Conservation (phyloP, 1,140 invertebrate genomes). For the Scaptomyza montana region DNA sequence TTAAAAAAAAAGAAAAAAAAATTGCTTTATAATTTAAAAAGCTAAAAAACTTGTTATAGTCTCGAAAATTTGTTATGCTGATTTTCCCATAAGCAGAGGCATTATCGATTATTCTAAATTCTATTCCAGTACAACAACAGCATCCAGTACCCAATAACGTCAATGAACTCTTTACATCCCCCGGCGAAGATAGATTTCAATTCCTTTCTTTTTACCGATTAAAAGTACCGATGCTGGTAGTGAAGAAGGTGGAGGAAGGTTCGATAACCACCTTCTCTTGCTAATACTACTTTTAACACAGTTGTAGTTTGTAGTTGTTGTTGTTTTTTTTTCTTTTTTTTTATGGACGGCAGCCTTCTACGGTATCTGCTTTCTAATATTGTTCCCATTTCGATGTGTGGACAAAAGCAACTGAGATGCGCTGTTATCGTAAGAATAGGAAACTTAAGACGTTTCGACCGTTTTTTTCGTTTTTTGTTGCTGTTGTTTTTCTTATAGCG, state of each 20-base stretch:
- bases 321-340: not conserved
- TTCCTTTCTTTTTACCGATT: conserved; percentile 1
- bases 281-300: not conserved
- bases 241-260: not conserved
- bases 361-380: conserved; percentile 60
- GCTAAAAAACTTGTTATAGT: too few relatives aligned
- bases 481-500: conserved; percentile 53
- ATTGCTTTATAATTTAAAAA: too few relatives aligned
- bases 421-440: conserved; percentile 43
- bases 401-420: conserved; percentile 34
- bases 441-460: conserved; percentile 74
- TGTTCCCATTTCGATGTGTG: conserved; percentile 33
- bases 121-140: too few relatives aligned
- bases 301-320: not conserved
- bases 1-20: too few relatives aligned
- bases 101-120: too few relatives aligned
- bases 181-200: conserved; percentile 13
- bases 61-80: too few relatives aligned
- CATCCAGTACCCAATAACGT: not conserved
- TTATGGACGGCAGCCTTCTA: conserved; percentile 44
- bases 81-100: too few relatives aligned
- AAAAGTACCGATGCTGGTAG: not conserved
- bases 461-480: conserved; percentile 64
- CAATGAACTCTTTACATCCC: conserved; percentile 25
- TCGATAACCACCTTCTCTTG: conserved; percentile 48